phyloP scores from a whole-genome alignment of 1,140 invertebrate species.

The Macrocentrus cingulum region DNA sequence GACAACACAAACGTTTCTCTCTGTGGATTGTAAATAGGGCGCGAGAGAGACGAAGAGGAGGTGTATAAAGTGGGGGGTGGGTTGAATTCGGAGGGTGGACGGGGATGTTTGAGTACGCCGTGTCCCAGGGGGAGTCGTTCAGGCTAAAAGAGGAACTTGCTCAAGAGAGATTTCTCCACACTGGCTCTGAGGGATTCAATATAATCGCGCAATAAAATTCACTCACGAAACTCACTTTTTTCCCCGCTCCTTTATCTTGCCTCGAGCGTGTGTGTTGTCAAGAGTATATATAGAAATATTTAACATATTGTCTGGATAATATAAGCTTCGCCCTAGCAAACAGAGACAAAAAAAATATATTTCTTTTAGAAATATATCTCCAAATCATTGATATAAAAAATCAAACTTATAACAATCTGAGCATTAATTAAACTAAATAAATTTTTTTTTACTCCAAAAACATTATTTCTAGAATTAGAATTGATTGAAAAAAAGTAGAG shows the following conservation, averaged over 20 bases:
- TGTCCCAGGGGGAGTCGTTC: constrained; percentile 32
- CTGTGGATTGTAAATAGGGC: constrained; percentile 25
- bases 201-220: constrained; percentile 57
- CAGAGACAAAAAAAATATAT: no score
- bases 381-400: no score
- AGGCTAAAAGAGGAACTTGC: constrained; percentile 20
- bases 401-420: no score
- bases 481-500: no score
- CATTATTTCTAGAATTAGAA: no score
- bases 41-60: background rate
- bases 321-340: no score
- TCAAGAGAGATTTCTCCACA: constrained; percentile 26
- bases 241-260: constrained; percentile 5
- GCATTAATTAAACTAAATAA: no score
- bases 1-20: constrained; percentile 29
- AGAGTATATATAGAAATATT: no score
- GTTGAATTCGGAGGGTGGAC: constrained; percentile 34
- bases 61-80: constrained; percentile 1
- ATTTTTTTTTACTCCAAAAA: no score
- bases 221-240: constrained; percentile 40
- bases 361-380: no score
- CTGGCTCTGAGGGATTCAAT: constrained; percentile 49
- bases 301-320: no score
- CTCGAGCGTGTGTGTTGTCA: background rate
- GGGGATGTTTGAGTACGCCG: constrained; percentile 40